Evolutionary conservation across 2,888 invertebrate species (phyloP), one percentile per base, ranked within the genome.

Genomic region (Agrypnus murinus): DNA sequence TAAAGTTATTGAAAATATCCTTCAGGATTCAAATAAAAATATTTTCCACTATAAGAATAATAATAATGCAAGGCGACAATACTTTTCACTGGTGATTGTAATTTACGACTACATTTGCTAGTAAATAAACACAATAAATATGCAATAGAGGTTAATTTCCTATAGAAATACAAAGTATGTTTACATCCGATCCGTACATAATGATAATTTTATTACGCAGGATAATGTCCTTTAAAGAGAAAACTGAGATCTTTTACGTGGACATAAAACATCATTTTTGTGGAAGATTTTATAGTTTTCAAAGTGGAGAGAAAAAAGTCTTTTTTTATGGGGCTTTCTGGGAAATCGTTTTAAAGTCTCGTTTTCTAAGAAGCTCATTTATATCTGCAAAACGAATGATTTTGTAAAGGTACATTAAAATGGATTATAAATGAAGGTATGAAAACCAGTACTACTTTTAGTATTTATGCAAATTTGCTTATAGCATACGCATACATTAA

Each of bases 181-280:
- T 53, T 71, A 65, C 55, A 63, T 65, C 59, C 55, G 64, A 68
- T 72, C 72, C 64, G 63, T 62, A 63, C 74, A 72, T 72, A 74
- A 72, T 72, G 69, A 74, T 74, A 72, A 74, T 74, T 74, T 74
- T 74, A 74, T 71, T 59, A 64, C 74, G 43, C 40, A 31, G 60
- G 48, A 72, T 72, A 72, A 72, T 72, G 72, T 69, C 65, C 69
- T 72, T 66, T 71, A 46, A 25, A 25, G 66, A 71, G 72, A 69
- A 69, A 72, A 69, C 66, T 25, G 48, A 63, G 43, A 36, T 65
- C 50, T 65, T 70, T 70, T 70, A 70, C 63, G 50, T 45, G 55
- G 46, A 62, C 72, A 69, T 72, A 72, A 72, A 72, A 72, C 40
- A 68, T 60, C 25, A 66, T 69, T 72, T 72, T 68, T 72, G 60